phyloP scores from a whole-genome alignment of 2,888 invertebrate species.

The Lomographa bimaculata region DNA sequence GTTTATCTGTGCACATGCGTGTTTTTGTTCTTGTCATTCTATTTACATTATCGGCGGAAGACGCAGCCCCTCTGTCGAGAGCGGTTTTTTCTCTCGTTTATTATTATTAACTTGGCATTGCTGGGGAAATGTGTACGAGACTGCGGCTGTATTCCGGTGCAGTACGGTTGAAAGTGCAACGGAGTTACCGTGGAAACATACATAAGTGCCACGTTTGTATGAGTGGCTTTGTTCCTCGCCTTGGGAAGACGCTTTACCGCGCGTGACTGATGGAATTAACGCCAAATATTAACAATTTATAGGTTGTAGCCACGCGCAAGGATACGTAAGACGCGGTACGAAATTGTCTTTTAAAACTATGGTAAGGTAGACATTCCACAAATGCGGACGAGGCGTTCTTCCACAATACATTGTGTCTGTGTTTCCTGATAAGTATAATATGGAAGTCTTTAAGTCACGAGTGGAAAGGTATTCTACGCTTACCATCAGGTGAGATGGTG shows the following conservation, averaged over 20 bases:
- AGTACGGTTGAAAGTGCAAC: slow-evolving; percentile 7
- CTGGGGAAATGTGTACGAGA: slow-evolving; percentile 8
- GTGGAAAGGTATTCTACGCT: too few relatives aligned
- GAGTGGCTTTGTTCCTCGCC: slow-evolving; percentile 25
- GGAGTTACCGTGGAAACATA: slow-evolving; percentile 21
- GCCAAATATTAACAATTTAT: slow-evolving; percentile 18
- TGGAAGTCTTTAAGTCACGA: too few relatives aligned
- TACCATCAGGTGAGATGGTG: too few relatives aligned
- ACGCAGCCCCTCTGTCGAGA: slow-evolving; percentile 72
- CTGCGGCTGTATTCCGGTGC: slow-evolving; percentile 8
- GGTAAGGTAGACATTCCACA: too few relatives aligned
- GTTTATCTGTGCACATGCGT: slow-evolving; percentile 42
- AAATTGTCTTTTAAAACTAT: too few relatives aligned
- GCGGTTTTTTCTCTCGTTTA: slow-evolving; percentile 75
- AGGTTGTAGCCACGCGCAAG: background rate
- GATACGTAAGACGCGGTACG: too few relatives aligned
- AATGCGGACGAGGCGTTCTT: too few relatives aligned
- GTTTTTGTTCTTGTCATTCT: slow-evolving; percentile 51
- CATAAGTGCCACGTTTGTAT: slow-evolving; percentile 29
- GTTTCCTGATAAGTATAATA: too few relatives aligned
- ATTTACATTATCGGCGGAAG: slow-evolving; percentile 69
- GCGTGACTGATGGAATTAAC: slow-evolving; percentile 30
- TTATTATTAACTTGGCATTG: slow-evolving; percentile 75
- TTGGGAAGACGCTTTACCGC: slow-evolving; percentile 22
- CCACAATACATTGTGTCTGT: too few relatives aligned